phyloP scores from a whole-genome alignment of 2,113 vertebrate species.

The Mastomys natalensis region DNA sequence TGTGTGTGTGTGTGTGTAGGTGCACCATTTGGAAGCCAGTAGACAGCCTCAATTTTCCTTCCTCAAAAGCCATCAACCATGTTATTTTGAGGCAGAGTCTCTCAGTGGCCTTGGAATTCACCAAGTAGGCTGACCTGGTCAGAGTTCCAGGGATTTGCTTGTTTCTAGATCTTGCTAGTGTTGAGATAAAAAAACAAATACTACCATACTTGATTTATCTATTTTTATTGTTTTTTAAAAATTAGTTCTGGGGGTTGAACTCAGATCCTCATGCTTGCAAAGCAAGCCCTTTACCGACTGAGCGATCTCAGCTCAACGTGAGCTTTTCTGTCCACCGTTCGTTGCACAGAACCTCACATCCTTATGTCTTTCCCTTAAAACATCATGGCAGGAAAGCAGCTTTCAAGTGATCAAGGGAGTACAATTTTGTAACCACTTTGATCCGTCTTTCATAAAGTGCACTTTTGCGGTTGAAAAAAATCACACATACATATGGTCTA shows the following conservation, averaged over 20 bases:
- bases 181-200: neutral
- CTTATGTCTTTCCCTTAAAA: neutral
- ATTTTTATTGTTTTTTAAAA: too few species aligned
- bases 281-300: neutral
- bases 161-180: neutral
- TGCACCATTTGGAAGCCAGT: neutral
- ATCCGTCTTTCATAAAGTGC: neutral
- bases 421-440: neutral
- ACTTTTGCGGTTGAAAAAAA: conserved; percentile 23
- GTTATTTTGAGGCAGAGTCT: neutral
- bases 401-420: neutral
- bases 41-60: neutral
- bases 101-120: neutral
- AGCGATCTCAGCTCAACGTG: neutral
- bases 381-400: neutral
- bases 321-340: neutral
- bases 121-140: neutral
- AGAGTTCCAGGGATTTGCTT: neutral
- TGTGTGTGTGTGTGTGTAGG: neutral
- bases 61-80: neutral
- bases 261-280: neutral
- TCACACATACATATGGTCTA: neutral
- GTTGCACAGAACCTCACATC: neutral
- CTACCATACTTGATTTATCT: neutral
- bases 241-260: neutral